Base-by-base conservation (phyloP, 2,888 invertebrate species). In the Trissolcus japonicus region DNA sequence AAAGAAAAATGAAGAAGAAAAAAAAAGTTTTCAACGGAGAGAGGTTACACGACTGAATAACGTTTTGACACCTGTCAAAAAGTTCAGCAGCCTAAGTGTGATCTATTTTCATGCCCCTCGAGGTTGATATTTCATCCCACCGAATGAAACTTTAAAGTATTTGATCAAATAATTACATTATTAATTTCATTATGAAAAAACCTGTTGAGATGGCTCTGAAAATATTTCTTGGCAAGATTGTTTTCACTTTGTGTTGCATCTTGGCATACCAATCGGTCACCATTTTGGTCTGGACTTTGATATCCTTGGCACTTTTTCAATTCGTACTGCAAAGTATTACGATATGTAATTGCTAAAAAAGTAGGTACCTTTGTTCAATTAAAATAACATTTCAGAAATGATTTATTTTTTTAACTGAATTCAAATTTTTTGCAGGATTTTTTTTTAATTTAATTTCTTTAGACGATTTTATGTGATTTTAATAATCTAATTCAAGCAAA, bases 211-310 rank as follows among this genome's bases (percentile, higher is more conserved):
- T 71, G 16, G 59, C 41, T 7, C 40, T 69, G 19, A 71, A 61
- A 69, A 59, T 78, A 40, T 25, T 53, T 46, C 41, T 78, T 50
- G 69, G 69, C 53, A 53, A 61, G 46, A 65, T 74, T 50, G 54
- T 74, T 65, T 69, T 78, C 41, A 66, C 56, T 66, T 53, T 48
- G 9, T 66, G 53, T 55, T 57, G 62, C 55, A 48, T 50, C n/a
- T 48, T 78, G 9, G 35, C 54, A 6, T 66, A 74, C 57, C 69
- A 62, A 53, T 53, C 69, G 48, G 35, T 69, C 40, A 29, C 46
- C n/a, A 17, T 56, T 16, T 65, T 69, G 46, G 11, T 65, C 11
- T 68, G 65, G 46, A 65, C 55, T 50, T 40, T 68, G 40, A 50
- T 56, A 9, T 51, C 53, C n/a, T 48, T 77, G 41, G 76, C 59